These are phyloP conservation scores for Diarsia mendica DNA, from an alignment of 2,888 invertebrate genomes.

Conservation along the genomic window DNA sequence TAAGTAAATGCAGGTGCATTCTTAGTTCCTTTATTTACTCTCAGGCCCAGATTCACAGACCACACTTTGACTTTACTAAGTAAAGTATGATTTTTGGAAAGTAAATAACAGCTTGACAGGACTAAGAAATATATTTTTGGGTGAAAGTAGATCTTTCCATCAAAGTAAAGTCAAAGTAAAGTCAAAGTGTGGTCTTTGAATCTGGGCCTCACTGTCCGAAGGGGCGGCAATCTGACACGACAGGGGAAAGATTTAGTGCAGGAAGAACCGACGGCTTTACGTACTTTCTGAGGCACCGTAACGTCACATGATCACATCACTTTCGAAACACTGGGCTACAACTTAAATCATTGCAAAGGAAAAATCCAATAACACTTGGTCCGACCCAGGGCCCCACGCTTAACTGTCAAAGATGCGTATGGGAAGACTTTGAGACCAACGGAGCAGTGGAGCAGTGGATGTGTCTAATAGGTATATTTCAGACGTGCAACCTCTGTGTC, in stretches of 20 bases:
- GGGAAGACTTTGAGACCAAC: background rate
- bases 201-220: accelerated
- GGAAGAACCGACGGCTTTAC: background rate
- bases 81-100: no score
- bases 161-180: no score
- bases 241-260: background rate
- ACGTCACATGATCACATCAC: background rate
- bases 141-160: no score
- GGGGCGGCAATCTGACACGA: background rate
- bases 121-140: no score
- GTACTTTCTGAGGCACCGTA: background rate
- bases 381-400: no score
- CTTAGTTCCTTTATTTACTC: background rate
- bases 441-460: background rate
- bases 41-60: no score
- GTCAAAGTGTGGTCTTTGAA: no score
- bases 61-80: no score
- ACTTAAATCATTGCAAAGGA: background rate
- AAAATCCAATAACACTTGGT: background rate
- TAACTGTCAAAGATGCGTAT: no score
- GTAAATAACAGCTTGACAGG: no score
- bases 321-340: accelerated
- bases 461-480: background rate
- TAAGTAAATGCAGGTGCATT: background rate
- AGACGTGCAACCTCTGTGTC: background rate